Evolutionary conservation across 2,888 invertebrate species (phyloP).

Genomic region (Euphydryas editha): DNA sequence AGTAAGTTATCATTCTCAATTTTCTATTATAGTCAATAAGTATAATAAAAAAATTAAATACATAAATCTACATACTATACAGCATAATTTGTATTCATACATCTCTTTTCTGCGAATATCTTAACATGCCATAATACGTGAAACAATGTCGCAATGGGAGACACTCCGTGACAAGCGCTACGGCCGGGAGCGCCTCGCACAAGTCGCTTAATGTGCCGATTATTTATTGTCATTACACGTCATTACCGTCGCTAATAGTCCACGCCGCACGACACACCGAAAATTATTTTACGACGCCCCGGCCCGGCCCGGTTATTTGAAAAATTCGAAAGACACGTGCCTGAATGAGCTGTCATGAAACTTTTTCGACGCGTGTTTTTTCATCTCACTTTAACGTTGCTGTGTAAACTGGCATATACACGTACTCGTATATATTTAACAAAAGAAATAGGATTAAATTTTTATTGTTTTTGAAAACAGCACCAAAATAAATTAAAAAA

Average conservation of each 20-base stretch:
- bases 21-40: too few species aligned
- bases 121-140: not conserved
- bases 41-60: too few species aligned
- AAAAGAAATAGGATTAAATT: not conserved
- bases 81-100: too few species aligned
- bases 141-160: not conserved
- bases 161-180: not conserved
- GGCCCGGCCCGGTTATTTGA: constrained; percentile 61
- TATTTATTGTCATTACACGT: constrained; percentile 75
- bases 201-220: constrained; percentile 65
- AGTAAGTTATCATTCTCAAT: too few species aligned
- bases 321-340: constrained; percentile 61
- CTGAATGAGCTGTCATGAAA: constrained; percentile 37
- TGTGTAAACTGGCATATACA: not conserved
- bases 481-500: too few species aligned
- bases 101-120: not conserved
- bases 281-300: constrained; percentile 65
- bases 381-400: not conserved
- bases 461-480: too few species aligned
- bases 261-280: constrained; percentile 62
- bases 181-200: constrained; percentile 43
- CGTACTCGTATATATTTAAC: not conserved
- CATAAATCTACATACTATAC: too few species aligned
- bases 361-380: constrained; percentile 11
- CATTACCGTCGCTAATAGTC: constrained; percentile 76